Percentiles rank a stretch among this genome's conserved stretches.
phyloP scores from a whole-genome alignment of 2,797 vertebrate genomes.

The Sebastes matsubarae region DNA sequence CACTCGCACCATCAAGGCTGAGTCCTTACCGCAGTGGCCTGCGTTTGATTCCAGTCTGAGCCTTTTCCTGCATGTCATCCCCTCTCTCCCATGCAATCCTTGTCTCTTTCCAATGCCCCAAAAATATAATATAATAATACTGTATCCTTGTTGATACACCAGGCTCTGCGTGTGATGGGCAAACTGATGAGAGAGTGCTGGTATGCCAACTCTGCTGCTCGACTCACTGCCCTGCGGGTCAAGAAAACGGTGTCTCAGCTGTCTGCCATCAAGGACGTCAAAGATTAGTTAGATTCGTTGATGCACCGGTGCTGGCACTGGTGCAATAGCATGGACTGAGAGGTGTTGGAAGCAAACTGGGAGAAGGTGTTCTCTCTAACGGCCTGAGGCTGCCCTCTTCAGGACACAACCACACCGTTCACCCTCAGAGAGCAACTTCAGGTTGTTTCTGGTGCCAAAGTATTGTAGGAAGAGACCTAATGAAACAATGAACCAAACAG shows the following conservation, averaged over 20 bases:
- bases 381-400: constrained; percentile 43
- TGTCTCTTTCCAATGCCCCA: not conserved
- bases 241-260: constrained; percentile 97
- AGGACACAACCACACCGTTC: constrained; percentile 28
- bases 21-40: not conserved
- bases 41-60: not conserved
- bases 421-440: constrained; percentile 32
- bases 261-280: constrained; percentile 84
- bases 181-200: constrained; percentile 97
- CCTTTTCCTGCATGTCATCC: not conserved
- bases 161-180: constrained; percentile 94
- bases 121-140: not conserved
- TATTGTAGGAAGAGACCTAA: constrained; percentile 17
- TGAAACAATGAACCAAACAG: constrained; percentile 38
- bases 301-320: constrained; percentile 37
- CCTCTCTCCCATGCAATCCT: no score
- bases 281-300: constrained; percentile 77
- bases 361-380: not conserved
- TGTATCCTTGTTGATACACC: constrained; percentile 21
- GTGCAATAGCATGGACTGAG: constrained; percentile 9
- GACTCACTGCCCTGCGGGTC: constrained; percentile 93
- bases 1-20: no score
- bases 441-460: constrained; percentile 71
- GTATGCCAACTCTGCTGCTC: constrained; percentile 90
- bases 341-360: not conserved